Conservation (phyloP, 2,888 invertebrate genomes). For the Protophormia terraenovae region DNA sequence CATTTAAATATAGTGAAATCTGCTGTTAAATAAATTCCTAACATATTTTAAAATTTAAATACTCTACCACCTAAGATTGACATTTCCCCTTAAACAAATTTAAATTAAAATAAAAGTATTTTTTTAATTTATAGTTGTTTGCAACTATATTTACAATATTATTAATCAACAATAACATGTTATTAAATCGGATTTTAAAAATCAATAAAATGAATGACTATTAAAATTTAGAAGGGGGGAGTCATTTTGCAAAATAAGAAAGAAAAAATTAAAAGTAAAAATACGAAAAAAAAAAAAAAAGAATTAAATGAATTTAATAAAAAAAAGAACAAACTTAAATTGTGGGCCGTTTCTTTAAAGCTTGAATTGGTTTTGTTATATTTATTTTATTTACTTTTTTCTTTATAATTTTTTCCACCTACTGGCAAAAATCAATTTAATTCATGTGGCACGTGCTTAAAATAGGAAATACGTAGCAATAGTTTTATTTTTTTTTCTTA, state of each 20-base stretch:
- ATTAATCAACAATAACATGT: slow-evolving; percentile 46
- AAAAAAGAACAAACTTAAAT: slow-evolving; percentile 32
- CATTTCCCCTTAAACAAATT: slow-evolving; percentile 14
- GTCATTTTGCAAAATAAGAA: background rate
- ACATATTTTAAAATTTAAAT: too few species aligned
- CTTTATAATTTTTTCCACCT: slow-evolving; percentile 76
- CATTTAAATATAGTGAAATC: too few species aligned
- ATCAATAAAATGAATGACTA: slow-evolving; percentile 57
- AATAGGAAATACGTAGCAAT: slow-evolving; percentile 71
- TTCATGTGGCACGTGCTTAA: slow-evolving; percentile 81
- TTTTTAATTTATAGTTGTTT: slow-evolving; percentile 9
- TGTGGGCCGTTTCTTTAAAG: slow-evolving; percentile 54
- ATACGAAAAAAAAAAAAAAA: background rate
- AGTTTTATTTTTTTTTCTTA: slow-evolving; percentile 8
- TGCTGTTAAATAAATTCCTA: too few species aligned
- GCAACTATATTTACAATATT: slow-evolving; percentile 42
- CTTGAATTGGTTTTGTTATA: slow-evolving; percentile 72
- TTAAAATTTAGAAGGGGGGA: slow-evolving; percentile 60
- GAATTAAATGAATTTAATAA: slow-evolving; percentile 19
- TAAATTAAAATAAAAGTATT: background rate
- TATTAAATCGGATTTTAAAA: slow-evolving; percentile 45
- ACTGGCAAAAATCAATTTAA: slow-evolving; percentile 81
- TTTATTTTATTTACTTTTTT: too few species aligned
- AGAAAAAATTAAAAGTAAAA: background rate
- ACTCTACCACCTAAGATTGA: background rate